Conservation (phyloP, 2,797 vertebrate species). For the Onychomys leucogaster region DNA sequence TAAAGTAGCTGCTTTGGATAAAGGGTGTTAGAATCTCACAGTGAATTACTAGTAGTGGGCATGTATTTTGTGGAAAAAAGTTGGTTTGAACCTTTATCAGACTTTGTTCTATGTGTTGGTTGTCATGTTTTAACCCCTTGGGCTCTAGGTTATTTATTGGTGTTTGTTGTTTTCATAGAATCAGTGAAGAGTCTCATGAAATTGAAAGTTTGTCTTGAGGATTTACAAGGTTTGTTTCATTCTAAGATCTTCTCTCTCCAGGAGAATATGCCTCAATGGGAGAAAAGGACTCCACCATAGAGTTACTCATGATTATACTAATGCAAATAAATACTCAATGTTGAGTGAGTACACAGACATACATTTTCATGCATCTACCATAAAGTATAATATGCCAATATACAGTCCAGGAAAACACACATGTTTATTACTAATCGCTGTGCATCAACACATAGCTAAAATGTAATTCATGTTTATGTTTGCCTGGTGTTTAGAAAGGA, state of each 20-base stretch:
- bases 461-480: not conserved
- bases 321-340: not conserved
- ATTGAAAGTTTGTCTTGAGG: not conserved
- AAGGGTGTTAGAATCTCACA: not conserved
- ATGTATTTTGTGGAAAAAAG: not conserved
- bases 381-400: not conserved
- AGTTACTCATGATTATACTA: not conserved
- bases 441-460: not conserved
- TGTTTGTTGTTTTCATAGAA: not conserved
- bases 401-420: not conserved
- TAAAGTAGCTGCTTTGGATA: not conserved
- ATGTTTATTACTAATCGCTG: not conserved
- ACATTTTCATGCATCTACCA: no score
- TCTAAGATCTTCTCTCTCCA: not conserved
- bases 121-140: not conserved
- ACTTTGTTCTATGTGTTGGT: not conserved
- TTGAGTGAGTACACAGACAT: conserved; percentile 7
- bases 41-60: not conserved
- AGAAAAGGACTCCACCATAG: not conserved
- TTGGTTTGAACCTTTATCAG: not conserved
- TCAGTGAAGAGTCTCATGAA: rapidly evolving
- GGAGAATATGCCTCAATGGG: not conserved
- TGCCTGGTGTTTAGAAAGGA: not conserved
- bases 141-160: not conserved
- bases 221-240: not conserved